phyloP scores from a whole-genome alignment of 1,140 invertebrate genomes.

The Trichonephila clavipes region DNA sequence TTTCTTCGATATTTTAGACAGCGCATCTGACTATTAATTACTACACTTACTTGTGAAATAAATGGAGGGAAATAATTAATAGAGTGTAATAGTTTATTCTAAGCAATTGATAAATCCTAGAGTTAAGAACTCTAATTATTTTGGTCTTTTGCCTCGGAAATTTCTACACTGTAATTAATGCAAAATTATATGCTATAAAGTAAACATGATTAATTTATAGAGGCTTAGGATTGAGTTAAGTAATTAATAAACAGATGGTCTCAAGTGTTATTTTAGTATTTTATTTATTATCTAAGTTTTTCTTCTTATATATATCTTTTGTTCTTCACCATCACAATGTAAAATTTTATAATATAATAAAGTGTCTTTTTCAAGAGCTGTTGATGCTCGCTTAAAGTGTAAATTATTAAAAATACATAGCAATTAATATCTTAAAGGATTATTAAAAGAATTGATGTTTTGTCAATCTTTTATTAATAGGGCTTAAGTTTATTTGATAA shows the following conservation, averaged over 20 bases:
- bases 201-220: neutral
- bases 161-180: neutral
- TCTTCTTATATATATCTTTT: too few species aligned
- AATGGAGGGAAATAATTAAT: slow-evolving; percentile 2
- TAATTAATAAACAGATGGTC: neutral
- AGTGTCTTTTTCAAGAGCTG: too few species aligned
- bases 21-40: slow-evolving; percentile 27
- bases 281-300: too few species aligned
- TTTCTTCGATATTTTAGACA: neutral
- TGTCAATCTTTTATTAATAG: too few species aligned
- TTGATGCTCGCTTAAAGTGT: too few species aligned
- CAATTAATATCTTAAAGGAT: too few species aligned
- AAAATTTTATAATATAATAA: too few species aligned
- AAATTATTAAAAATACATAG: too few species aligned
- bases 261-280: too few species aligned
- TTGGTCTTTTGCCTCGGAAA: neutral
- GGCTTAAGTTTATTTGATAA: too few species aligned
- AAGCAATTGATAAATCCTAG: neutral
- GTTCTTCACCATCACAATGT: too few species aligned
- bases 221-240: neutral
- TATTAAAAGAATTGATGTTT: too few species aligned
- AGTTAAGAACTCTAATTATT: neutral
- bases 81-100: slow-evolving; percentile 20
- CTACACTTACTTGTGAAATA: neutral
- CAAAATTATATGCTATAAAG: neutral